Percentiles rank a stretch among this genome's conserved stretches.
Evolutionary conservation across 2,888 invertebrate species (phyloP).

Genomic region (Watsonalla cultraria): DNA sequence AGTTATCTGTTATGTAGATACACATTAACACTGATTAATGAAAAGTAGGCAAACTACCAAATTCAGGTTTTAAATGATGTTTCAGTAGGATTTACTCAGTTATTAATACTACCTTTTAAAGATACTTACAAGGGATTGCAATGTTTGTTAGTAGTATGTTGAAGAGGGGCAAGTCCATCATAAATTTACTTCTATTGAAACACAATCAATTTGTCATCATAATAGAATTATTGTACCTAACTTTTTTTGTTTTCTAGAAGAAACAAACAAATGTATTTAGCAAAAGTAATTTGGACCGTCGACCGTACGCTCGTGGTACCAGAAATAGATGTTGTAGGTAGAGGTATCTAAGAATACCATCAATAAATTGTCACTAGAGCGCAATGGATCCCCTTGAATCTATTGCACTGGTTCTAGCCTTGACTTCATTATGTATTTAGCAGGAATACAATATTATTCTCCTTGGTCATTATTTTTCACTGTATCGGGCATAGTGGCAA

Average conservation of each 20-base stretch:
- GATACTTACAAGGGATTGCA: no score
- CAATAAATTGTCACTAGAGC: constrained; percentile 33
- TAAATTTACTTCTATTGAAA: no score
- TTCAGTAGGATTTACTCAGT: no score
- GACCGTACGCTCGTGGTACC: constrained; percentile 54
- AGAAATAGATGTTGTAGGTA: constrained; percentile 70
- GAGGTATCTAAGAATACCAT: constrained; percentile 60
- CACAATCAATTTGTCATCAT: not conserved
- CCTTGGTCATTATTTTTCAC: constrained; percentile 17
- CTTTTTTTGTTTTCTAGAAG: not conserved
- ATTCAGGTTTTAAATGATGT: no score
- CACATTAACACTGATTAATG: no score
- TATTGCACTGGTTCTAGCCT: constrained; percentile 21
- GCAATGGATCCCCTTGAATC: constrained; percentile 19
- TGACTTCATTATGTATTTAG: constrained; percentile 17
- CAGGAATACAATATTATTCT: constrained; percentile 2
- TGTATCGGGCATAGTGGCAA: not conserved
- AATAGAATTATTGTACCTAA: not conserved
- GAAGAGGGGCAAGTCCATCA: no score
- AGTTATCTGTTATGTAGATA: no score
- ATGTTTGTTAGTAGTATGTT: no score
- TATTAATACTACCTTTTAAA: no score
- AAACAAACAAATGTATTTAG: not conserved
- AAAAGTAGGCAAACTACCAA: no score
- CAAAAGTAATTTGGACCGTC: constrained; percentile 41